Percentiles rank a stretch among this genome's conserved stretches.
phyloP scores from a whole-genome alignment of 2,113 vertebrate species.

The human region DNA sequence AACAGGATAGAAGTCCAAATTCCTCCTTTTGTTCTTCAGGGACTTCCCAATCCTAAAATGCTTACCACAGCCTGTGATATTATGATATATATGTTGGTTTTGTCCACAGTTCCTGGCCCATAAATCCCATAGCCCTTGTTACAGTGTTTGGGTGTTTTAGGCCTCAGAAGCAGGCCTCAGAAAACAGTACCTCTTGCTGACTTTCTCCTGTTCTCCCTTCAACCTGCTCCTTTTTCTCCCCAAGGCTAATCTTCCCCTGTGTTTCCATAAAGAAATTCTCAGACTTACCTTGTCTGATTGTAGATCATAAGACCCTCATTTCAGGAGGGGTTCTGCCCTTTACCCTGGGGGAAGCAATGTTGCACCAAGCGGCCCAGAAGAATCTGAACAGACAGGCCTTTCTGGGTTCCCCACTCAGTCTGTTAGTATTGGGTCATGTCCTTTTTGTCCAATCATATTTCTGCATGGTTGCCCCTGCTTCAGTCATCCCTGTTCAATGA shows the following conservation, averaged over 20 bases:
- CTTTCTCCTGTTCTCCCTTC: neutral
- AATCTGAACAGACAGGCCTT: neutral
- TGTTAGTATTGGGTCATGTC: neutral
- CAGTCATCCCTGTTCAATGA: neutral
- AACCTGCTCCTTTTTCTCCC: neutral
- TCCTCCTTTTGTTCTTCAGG: neutral
- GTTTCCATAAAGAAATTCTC: neutral
- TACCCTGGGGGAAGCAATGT: neutral
- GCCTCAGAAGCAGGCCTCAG: neutral
- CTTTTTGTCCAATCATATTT: neutral
- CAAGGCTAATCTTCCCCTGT: neutral
- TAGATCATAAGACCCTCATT: neutral
- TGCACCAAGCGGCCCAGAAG: neutral
- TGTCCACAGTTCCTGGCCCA: neutral
- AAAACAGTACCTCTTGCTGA: neutral
- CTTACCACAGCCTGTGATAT: neutral
- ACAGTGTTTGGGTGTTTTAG: neutral
- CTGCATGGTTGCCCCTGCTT: neutral
- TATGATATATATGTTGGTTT: neutral
- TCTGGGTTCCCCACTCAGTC: neutral
- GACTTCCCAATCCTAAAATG: neutral
- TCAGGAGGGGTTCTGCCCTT: neutral
- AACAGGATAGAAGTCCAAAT: neutral
- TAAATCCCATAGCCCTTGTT: neutral
- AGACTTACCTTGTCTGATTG: neutral